phyloP scores from a whole-genome alignment of 2,113 vertebrate genomes.

The Noctilio leporinus region DNA sequence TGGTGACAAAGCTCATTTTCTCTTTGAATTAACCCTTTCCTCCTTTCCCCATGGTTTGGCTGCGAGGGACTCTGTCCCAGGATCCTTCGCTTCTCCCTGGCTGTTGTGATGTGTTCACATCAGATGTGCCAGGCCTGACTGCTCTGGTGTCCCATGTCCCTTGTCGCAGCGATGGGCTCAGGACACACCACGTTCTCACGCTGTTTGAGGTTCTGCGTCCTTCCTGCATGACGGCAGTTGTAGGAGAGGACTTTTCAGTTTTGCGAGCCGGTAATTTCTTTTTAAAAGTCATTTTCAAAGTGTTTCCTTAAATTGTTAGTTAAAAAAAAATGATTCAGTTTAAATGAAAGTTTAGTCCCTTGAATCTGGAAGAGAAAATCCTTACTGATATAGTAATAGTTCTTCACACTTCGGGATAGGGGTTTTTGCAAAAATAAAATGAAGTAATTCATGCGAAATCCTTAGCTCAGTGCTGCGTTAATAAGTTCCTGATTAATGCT shows the following conservation, averaged over 20 bases:
- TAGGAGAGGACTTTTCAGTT: not conserved
- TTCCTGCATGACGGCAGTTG: not conserved
- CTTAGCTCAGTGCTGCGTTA: not conserved
- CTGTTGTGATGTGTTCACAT: no score
- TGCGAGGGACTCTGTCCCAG: not conserved
- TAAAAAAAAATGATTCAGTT: not conserved
- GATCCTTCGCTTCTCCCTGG: not conserved
- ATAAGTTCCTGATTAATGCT: not conserved
- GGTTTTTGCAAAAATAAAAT: not conserved
- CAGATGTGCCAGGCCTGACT: not conserved
- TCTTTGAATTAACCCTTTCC: not conserved
- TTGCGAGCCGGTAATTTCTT: not conserved
- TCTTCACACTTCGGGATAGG: not conserved
- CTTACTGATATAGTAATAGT: not conserved
- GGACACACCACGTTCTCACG: no score
- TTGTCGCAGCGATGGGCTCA: not conserved
- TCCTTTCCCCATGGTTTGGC: not conserved
- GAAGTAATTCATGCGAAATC: not conserved
- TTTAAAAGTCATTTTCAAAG: not conserved
- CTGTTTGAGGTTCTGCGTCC: rapidly evolving
- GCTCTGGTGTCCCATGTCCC: no score
- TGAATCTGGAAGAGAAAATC: not conserved
- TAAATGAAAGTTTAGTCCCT: not conserved
- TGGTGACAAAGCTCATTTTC: not conserved
- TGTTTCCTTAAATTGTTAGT: not conserved